Percentiles rank a stretch among this genome's conserved stretches.
Conservation (phyloP, 2,888 invertebrate genomes). For the Noctuana brunneofusca region DNA sequence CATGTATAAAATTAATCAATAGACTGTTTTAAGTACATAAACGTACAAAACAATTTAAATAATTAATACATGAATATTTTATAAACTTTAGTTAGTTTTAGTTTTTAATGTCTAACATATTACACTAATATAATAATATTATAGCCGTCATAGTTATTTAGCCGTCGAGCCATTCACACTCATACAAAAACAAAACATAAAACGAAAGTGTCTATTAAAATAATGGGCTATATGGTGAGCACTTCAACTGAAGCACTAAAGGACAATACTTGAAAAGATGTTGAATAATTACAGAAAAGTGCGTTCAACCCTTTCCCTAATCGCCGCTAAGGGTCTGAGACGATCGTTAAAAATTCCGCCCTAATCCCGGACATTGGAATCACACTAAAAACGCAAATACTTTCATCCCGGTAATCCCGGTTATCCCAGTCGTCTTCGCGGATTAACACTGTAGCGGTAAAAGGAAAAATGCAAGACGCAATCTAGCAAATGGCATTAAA, state of each 20-base stretch:
- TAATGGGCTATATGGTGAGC: not conserved
- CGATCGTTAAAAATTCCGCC: constrained; percentile 72
- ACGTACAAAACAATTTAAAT: no score
- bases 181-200: not conserved
- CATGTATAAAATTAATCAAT: no score
- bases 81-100: no score
- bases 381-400: constrained; percentile 79
- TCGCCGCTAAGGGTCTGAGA: constrained; percentile 62
- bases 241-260: constrained; percentile 7
- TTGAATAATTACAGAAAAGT: constrained; percentile 77
- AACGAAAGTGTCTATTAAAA: not conserved
- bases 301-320: constrained; percentile 75
- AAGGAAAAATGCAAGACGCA: constrained; percentile 80
- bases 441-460: constrained; percentile 74
- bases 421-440: constrained; percentile 68
- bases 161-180: no score
- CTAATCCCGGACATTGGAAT: constrained; percentile 74
- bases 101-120: no score
- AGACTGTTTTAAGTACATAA: no score
- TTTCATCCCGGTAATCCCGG: constrained; percentile 68
- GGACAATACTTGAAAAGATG: constrained; percentile 42
- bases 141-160: no score
- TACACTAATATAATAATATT: no score
- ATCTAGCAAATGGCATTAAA: constrained; percentile 84
- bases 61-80: no score